These are phyloP conservation scores for Megastigmus dorsalis DNA, from an alignment of 2,888 invertebrate species.

Conservation along the genomic window DNA sequence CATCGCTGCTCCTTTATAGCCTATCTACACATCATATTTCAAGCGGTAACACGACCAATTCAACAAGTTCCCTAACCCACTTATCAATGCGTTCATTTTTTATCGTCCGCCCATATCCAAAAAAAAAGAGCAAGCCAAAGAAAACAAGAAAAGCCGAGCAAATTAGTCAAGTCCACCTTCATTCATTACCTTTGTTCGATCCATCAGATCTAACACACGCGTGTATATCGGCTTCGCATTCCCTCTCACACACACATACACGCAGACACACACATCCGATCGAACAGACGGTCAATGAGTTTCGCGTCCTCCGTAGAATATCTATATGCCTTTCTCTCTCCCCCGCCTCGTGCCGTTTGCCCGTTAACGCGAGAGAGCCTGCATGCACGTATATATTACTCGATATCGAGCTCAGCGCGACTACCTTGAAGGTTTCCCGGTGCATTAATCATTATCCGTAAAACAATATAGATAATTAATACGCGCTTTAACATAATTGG, in stretches of 20 bases:
- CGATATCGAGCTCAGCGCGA: constrained; percentile 78
- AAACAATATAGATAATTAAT: constrained; percentile 69
- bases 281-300: constrained; percentile 57
- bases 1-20: no score
- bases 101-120: no score
- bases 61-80: no score
- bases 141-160: constrained; percentile 13
- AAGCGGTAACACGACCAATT: no score
- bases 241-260: constrained; percentile 29
- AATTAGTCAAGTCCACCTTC: constrained; percentile 20
- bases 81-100: no score
- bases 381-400: no score
- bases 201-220: constrained; percentile 29
- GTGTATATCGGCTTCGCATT: constrained; percentile 24
- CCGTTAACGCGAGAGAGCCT: constrained; percentile 24
- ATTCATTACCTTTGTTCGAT: constrained; percentile 39
- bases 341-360: constrained; percentile 57
- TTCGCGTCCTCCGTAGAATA: no score
- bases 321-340: no score
- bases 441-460: constrained; percentile 69
- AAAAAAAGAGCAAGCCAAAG: no score
- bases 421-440: constrained; percentile 83
- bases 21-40: no score
- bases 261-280: no score
- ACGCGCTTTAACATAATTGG: constrained; percentile 67